Base-by-base conservation (phyloP, 2,888 invertebrate species). In the Adelognathus sp. region DNA sequence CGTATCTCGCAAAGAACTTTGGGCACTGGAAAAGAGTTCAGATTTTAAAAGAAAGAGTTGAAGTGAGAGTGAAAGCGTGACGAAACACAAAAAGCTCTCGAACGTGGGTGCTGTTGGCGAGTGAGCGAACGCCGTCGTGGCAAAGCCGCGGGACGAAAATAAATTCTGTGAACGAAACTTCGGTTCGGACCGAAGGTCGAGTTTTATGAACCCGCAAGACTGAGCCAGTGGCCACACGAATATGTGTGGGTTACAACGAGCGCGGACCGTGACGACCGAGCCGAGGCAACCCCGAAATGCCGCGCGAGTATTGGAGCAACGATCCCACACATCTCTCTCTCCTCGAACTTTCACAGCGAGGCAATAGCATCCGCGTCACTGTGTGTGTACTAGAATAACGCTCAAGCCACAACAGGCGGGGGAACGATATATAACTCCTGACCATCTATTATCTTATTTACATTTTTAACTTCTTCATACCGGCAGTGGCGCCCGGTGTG, bases 121-220 rank as follows among this genome's bases (percentile, higher is more conserved):
- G 60, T 41, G 50, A 76, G 44, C 27, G 50, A 67, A 44, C 18
- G 36, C 41, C 36, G 46, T 54, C 44, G 11, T 9, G 36, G 61
- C 54, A 72, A 63, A 29, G 16, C 54, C 46, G n/a, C n/a, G 11
- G 44, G 72, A 73, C 67, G 11, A 77, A 77, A 72, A 73, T 77
- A 77, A 77, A 77, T 77, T n/a, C 60, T 11, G 61, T 31, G 14
- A 46, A 67, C 66, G 73, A 33, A 56, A 73, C 46, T 73, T 50
- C 39, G 44, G 61, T 73, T 31, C 67, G n/a, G 24, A 31, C 44
- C 46, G 67, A 77, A 77, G 73, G 77, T 69, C 56, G 72, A 77
- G 63, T 77, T 73, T 77, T 77, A 77, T 73, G 73, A 77, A 77
- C 77, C 44, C 71, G 39, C 29, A 9, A 52, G 61, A 71, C 41